phyloP scores from a whole-genome alignment of 2,113 vertebrate genomes.

The Ahaetulla prasina region DNA sequence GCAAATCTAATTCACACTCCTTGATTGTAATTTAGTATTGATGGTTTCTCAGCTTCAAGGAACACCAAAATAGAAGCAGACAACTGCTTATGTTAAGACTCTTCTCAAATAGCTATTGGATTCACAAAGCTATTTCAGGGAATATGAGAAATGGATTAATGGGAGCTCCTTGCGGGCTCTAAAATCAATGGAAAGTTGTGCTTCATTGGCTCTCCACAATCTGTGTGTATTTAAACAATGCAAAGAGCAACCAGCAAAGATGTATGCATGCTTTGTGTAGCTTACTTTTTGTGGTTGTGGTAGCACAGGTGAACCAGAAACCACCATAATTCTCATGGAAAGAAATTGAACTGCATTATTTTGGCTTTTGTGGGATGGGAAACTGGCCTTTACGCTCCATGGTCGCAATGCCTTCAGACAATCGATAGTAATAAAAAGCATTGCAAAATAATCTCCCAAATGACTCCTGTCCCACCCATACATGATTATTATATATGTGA shows the following conservation, averaged over 20 bases:
- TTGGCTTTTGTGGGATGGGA: background rate
- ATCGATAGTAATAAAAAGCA: background rate
- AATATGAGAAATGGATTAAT: conserved; percentile 1
- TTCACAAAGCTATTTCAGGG: background rate
- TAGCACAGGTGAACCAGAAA: background rate
- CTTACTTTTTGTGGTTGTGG: background rate
- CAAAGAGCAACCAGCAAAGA: background rate
- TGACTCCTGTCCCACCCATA: too few species aligned
- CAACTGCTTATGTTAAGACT: background rate
- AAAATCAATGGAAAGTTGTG: background rate
- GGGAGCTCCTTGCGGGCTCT: background rate
- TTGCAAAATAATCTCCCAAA: background rate
- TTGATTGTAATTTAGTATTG: background rate
- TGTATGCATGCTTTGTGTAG: background rate
- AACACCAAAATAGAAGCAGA: background rate
- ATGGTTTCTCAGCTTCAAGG: background rate
- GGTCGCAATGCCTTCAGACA: background rate
- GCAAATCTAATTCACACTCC: background rate
- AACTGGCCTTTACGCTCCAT: background rate
- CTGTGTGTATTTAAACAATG: background rate
- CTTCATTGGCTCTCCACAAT: background rate
- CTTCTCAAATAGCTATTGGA: background rate
- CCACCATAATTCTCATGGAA: too few species aligned
- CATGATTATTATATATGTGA: background rate
- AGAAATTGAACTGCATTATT: background rate